These are phyloP conservation scores for Pasiphila rectangulata DNA, from an alignment of 2,888 invertebrate species.

Conservation along the genomic window DNA sequence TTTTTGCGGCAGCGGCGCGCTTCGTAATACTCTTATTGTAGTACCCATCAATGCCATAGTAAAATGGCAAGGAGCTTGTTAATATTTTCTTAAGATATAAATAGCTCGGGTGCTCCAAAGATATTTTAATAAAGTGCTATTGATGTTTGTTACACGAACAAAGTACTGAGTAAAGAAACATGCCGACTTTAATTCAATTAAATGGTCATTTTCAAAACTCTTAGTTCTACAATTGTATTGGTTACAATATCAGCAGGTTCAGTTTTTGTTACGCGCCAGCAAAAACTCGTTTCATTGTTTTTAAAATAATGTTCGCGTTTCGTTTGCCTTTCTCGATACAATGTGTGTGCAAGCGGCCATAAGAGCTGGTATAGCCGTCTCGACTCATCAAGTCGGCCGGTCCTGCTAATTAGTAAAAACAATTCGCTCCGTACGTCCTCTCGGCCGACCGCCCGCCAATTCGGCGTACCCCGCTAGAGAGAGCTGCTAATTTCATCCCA, in stretches of 20 bases:
- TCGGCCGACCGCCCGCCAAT: conserved; percentile 76
- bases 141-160: neutral
- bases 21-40: conserved; percentile 47
- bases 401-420: conserved; percentile 78
- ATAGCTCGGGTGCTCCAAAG: conserved; percentile 29
- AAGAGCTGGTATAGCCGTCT: conserved; percentile 36
- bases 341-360: conserved; percentile 33
- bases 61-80: conserved; percentile 58
- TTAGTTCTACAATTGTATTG: conserved; percentile 21
- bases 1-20: conserved; percentile 45
- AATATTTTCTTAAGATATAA: conserved; percentile 54
- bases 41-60: conserved; percentile 53
- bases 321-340: conserved; percentile 36
- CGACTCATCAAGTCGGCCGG: conserved; percentile 69
- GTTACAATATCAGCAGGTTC: conserved; percentile 30
- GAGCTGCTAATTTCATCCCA: conserved; percentile 79
- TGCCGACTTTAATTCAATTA: neutral
- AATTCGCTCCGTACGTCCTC: conserved; percentile 69
- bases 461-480: conserved; percentile 78
- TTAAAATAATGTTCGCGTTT: conserved; percentile 41
- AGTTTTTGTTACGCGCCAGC: conserved; percentile 29
- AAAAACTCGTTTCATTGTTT: conserved; percentile 48
- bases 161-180: neutral
- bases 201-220: conserved; percentile 1
- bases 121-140: neutral